phyloP scores from a whole-genome alignment of 2,113 vertebrate genomes.

The Spermophilus dauricus region DNA sequence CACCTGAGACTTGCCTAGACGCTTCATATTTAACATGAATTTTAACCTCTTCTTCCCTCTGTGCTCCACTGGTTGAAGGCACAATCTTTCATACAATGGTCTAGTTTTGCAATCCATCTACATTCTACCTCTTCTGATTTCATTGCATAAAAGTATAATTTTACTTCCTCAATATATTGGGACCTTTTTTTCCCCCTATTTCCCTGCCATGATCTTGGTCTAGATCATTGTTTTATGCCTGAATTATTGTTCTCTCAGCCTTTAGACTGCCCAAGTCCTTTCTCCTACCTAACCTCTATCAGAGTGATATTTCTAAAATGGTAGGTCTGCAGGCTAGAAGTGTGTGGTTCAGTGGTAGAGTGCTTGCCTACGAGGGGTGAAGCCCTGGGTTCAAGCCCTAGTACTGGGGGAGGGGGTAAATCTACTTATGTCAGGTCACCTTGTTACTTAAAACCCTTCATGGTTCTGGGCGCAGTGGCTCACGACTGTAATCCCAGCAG shows the following conservation, averaged over 20 bases:
- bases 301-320: not conserved
- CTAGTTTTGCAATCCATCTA: not conserved
- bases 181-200: not conserved
- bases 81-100: not conserved
- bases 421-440: not conserved
- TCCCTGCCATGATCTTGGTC: not conserved
- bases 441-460: constrained; percentile 11
- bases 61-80: not conserved
- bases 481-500: too few species aligned
- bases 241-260: not conserved
- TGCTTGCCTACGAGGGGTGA: too few species aligned
- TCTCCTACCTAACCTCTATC: not conserved
- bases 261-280: not conserved
- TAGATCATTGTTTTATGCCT: not conserved
- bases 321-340: not conserved
- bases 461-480: too few species aligned
- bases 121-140: not conserved
- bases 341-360: too few species aligned
- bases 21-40: not conserved
- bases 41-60: not conserved
- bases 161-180: not conserved
- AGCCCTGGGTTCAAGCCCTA: too few species aligned
- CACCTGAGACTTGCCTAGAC: not conserved
- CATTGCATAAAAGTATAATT: not conserved
- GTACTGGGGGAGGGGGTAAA: not conserved